Conservation (phyloP, 2,113 vertebrate species). For the Crypturellus undulatus region DNA sequence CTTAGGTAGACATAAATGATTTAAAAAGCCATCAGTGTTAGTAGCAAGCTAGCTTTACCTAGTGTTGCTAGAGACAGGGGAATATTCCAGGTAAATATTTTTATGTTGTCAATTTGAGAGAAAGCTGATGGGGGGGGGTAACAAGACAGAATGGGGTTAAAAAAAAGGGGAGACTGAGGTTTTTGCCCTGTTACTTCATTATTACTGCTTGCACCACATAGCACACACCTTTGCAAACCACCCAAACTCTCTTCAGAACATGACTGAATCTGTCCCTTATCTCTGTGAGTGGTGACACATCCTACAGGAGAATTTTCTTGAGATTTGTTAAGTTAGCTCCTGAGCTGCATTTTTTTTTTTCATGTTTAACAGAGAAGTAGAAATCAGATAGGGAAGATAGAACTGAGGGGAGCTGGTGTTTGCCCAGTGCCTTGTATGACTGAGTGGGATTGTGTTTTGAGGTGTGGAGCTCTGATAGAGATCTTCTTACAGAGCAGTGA, state of each 20-base stretch:
- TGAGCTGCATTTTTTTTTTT: background rate
- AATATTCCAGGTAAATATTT: background rate
- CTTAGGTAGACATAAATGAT: constrained; percentile 24
- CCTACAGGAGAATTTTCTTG: background rate
- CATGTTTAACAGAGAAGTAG: background rate
- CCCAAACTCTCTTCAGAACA: background rate
- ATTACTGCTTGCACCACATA: background rate
- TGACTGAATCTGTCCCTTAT: background rate
- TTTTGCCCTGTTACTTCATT: background rate
- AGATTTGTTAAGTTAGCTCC: background rate
- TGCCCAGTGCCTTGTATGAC: background rate
- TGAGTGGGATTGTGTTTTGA: background rate
- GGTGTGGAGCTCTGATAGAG: background rate
- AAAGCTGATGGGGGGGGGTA: background rate
- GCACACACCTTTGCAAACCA: background rate
- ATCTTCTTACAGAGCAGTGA: background rate
- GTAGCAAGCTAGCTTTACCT: background rate
- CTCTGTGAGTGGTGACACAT: background rate
- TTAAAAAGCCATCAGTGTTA: background rate
- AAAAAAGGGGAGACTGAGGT: background rate
- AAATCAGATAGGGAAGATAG: background rate
- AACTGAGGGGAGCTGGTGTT: background rate
- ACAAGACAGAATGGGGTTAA: background rate
- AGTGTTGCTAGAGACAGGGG: background rate
- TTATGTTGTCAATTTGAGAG: background rate